phyloP scores from a whole-genome alignment of 1,140 invertebrate species.

The Meloidogyne chitwoodi region DNA sequence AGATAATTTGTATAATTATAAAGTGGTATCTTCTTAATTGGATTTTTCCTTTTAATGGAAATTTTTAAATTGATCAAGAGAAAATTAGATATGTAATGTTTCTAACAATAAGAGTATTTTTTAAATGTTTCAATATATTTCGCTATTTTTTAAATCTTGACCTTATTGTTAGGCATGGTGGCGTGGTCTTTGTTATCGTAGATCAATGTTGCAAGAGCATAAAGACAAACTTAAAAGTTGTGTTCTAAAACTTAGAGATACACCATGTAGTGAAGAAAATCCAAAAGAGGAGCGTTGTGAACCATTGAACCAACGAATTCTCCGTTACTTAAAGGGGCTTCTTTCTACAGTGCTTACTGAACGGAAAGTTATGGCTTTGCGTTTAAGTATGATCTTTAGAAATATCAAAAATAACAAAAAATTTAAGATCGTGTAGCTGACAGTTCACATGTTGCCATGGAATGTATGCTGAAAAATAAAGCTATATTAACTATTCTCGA shows the following conservation, averaged over 20 bases:
- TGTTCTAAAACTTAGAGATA: constrained; percentile 2
- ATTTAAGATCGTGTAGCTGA: constrained; percentile 20
- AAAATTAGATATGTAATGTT: too few relatives aligned
- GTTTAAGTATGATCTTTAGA: not conserved
- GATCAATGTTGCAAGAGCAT: not conserved
- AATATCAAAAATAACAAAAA: not conserved
- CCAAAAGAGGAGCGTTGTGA: constrained; percentile 13
- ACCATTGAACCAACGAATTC: constrained; percentile 10
- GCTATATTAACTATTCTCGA: not conserved
- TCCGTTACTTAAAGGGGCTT: not conserved
- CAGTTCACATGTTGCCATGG: constrained; percentile 15
- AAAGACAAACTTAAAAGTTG: constrained; percentile 1
- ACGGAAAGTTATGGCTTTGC: constrained; percentile 17
- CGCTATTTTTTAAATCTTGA: not conserved
- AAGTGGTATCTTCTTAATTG: too few relatives aligned
- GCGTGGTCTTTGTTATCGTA: constrained; percentile 9
- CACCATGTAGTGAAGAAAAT: constrained; percentile 16
- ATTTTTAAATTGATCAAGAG: too few relatives aligned
- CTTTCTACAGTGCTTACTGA: constrained; percentile 15
- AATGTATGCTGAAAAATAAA: constrained; percentile 1
- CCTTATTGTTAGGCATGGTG: constrained; percentile 20
- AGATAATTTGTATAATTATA: too few relatives aligned
- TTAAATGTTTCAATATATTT: not conserved
- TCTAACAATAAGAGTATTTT: too few relatives aligned
- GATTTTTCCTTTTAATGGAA: too few relatives aligned